Evolutionary conservation across 2,113 vertebrate genomes (phyloP).

Genomic region (Bungarus multicinctus): DNA sequence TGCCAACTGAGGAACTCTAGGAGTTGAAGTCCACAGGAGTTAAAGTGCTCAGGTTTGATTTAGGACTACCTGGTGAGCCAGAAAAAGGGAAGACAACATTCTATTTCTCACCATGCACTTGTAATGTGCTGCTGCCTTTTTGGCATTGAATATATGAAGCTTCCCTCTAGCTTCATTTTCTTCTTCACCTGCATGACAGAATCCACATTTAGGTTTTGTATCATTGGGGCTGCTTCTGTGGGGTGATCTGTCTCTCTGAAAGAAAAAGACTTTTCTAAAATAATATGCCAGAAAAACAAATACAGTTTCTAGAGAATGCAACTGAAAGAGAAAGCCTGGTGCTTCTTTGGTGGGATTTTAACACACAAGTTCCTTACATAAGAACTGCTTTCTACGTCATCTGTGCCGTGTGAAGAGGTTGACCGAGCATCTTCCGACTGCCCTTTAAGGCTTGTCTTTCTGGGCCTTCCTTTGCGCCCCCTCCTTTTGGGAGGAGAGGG

Average conservation of each 20-base stretch:
- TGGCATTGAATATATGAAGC: constrained; percentile 93
- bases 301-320: constrained; percentile 53
- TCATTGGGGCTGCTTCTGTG: constrained; percentile 90
- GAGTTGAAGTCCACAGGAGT: background rate
- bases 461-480: constrained; percentile 86
- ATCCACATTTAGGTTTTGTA: constrained; percentile 93
- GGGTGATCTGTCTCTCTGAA: constrained; percentile 93
- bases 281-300: constrained; percentile 60
- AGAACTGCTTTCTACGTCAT: constrained; percentile 92
- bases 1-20: background rate
- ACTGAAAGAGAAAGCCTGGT: constrained; percentile 37
- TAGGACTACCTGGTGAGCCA: background rate
- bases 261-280: constrained; percentile 66
- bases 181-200: constrained; percentile 96
- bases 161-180: constrained; percentile 95
- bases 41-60: background rate
- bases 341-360: constrained; percentile 49
- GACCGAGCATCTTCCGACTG: constrained; percentile 90
- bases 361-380: constrained; percentile 80
- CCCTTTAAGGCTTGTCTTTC: constrained; percentile 82
- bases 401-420: constrained; percentile 91
- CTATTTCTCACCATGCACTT: constrained; percentile 93
- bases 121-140: constrained; percentile 98
- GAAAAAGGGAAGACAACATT: background rate
- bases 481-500: constrained; percentile 88